Evolutionary conservation across 2,888 invertebrate genomes (phyloP), one percentile per base, ranked within the genome.

Genomic region (Campoplex nolae): DNA sequence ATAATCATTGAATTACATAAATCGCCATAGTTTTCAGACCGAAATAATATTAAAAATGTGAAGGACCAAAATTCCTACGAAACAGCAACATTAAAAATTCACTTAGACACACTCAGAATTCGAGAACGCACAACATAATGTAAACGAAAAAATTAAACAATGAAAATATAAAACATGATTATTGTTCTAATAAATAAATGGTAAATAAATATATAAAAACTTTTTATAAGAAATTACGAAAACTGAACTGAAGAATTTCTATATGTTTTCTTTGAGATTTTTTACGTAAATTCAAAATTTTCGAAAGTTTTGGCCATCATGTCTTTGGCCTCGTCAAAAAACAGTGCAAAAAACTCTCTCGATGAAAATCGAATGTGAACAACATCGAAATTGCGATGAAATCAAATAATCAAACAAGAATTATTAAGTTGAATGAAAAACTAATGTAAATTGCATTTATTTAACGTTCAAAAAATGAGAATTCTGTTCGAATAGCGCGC

Each of bases 61-160:
- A 65, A 2, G 16, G 28, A 3, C 45, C 11, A n/a, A 42, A 16
- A 71, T 82, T 70, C 83, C 83, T 76, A 79, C 75, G 13, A 4
- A n/a, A 67, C 13, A 38, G 45, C 65, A 81, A 76, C 76, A 23
- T 23, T 23, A 23, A 23, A 23, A 23, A 23, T 23, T 23, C 56
- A 23, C 23, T 9, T n/a, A n/a, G 7, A 9, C 56, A 23, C 56
- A 56, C 56, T 8, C 56, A 2, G 23, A 23, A 9, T 54, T 54
- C 8, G 16, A 56, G 23, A 23, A 7, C n/a, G 70, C 16, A 13
- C 45, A 7, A 11, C 23, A 70, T 28, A n/a, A 45, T 45, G 2
- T 45, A 45, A 11, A 28, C 6, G 3, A 38, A 38, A 38, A 38
- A 38, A 38, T 38, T 4, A 38, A 38, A 6, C 6, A 3, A 38